These are phyloP conservation scores for Dryobota labecula DNA, from an alignment of 2,888 invertebrate species.

Conservation along the genomic window DNA sequence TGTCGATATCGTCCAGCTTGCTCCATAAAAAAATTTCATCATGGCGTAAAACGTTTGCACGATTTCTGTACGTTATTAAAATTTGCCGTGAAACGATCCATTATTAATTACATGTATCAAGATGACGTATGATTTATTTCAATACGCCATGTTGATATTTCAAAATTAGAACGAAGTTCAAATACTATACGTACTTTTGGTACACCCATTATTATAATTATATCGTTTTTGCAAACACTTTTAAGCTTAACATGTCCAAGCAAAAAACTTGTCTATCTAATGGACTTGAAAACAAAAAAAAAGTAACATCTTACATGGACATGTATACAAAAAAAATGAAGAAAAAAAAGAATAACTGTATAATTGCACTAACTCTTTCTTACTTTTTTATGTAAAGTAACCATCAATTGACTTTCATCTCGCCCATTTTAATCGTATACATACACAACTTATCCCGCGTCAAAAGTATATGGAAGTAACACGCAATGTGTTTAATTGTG, in stretches of 20 bases:
- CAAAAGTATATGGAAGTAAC: slow-evolving; percentile 21
- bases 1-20: no score
- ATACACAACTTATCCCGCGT: slow-evolving; percentile 23
- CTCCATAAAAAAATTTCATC: no score
- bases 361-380: neutral
- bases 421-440: slow-evolving; percentile 26
- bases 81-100: no score
- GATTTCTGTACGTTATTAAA: no score
- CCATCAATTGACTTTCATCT: slow-evolving; percentile 36
- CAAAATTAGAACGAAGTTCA: no score
- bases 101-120: no score
- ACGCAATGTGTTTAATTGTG: slow-evolving; percentile 46
- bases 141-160: no score
- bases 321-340: slow-evolving; percentile 1
- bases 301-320: neutral
- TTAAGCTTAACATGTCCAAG: neutral
- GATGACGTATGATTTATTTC: no score
- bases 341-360: no score
- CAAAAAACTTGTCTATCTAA: slow-evolving; percentile 3
- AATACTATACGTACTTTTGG: no score
- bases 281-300: slow-evolving; percentile 1
- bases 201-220: no score
- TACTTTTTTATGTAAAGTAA: slow-evolving; percentile 27
- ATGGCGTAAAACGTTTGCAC: no score
- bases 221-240: neutral